Evolutionary conservation across 2,113 vertebrate genomes (phyloP).

Genomic region (Grammomys dolichurus): DNA sequence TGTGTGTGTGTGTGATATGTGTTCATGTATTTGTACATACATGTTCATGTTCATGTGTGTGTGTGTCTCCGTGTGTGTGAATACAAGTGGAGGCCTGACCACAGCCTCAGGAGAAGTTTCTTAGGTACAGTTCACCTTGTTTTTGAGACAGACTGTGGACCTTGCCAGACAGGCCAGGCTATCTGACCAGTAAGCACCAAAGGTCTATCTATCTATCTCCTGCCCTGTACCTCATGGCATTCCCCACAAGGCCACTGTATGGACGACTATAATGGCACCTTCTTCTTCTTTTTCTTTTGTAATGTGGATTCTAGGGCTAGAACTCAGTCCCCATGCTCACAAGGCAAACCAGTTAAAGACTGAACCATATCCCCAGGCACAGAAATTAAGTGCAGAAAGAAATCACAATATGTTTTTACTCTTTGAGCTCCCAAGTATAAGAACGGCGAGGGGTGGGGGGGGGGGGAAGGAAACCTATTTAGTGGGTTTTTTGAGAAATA

Average conservation of each 20-base stretch:
- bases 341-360: background rate
- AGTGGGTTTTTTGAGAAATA: background rate
- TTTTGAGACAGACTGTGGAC: background rate
- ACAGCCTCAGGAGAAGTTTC: background rate
- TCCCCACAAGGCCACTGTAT: too few relatives aligned
- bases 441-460: background rate
- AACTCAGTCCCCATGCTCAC: background rate
- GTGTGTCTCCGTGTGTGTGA: background rate
- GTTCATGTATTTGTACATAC: background rate
- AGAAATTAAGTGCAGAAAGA: background rate
- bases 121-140: background rate
- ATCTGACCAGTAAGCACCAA: too few relatives aligned
- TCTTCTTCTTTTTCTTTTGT: background rate
- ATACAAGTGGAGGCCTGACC: background rate
- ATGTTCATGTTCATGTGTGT: background rate
- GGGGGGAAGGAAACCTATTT: background rate
- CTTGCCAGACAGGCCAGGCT: background rate
- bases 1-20: background rate
- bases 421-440: constrained; percentile 33
- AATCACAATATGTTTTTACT: background rate
- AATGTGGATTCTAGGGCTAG: background rate
- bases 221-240: background rate
- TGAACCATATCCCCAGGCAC: background rate
- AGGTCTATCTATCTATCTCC: background rate
- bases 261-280: too few relatives aligned